Conservation (phyloP, 2,113 vertebrate species). For the Grallaria varia region DNA sequence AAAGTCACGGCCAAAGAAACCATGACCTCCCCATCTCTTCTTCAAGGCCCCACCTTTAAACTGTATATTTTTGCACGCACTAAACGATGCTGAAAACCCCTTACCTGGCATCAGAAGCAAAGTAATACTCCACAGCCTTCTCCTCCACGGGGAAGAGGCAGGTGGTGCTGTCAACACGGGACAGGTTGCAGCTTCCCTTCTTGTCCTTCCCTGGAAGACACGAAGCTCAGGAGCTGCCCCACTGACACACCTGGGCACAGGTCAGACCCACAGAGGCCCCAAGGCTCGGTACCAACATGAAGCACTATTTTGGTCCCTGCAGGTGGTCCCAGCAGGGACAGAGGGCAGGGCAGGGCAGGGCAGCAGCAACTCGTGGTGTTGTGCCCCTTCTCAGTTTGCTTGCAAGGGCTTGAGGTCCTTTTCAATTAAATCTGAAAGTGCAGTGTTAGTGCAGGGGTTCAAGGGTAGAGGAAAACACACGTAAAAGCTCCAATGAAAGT, state of each 20-base stretch:
- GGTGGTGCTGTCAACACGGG: conserved; percentile 90
- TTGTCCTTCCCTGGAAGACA: conserved; percentile 84
- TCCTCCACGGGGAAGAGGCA: conserved; percentile 94
- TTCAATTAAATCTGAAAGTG: neutral
- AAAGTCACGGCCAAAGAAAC: neutral
- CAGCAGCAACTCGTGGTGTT: accelerated
- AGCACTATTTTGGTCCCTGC: neutral
- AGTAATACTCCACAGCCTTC: conserved; percentile 97
- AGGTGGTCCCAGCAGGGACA: accelerated
- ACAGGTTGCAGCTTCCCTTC: conserved; percentile 84
- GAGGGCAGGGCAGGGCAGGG: neutral
- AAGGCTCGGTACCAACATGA: conserved; percentile 52
- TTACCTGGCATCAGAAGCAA: conserved; percentile 96
- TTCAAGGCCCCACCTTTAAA: neutral
- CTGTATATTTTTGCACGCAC: accelerated
- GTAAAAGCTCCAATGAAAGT: neutral
- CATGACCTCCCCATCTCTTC: neutral
- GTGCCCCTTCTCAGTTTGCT: neutral
- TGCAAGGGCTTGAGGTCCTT: neutral
- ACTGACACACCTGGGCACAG: neutral
- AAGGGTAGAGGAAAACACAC: neutral
- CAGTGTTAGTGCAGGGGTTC: accelerated
- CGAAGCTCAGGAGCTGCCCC: neutral
- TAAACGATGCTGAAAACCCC: neutral
- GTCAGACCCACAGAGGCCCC: neutral